Base-by-base conservation (phyloP, 2,888 invertebrate species). In the Hoplodrina blanda region DNA sequence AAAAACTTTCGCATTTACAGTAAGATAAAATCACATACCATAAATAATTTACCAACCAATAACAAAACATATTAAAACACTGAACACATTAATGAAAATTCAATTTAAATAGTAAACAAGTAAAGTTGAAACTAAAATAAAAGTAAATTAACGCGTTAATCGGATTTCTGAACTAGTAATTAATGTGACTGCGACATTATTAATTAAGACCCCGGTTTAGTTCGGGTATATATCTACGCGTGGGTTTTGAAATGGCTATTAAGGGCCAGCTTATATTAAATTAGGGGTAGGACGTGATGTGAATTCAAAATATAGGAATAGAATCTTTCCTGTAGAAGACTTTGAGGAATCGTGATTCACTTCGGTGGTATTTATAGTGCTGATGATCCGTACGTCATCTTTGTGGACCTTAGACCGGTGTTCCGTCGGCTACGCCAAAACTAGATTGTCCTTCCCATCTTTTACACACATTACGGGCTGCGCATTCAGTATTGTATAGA, bases 121-220 rank as follows among this genome's bases (percentile, higher is more conserved):
- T 81, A 71, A 56, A 69, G 67, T 76, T 49, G 59, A 49, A 81
- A 74, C 61, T 70, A 56, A 67, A 81, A 78, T 81, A 73, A 81
- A 66, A 80, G 69, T 71, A 53, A 76, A 62, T 59, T 72, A 59
- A 80, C 73, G 62, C 69, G 80, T 73, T 82, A 86, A 88, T 87
- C 78, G 78, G 77, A 83, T 86, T 82, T 75, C 65, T 75, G 64
- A 81, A 85, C 78, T 84, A 87, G 83, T 81, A 88, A 88, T 88
- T 82, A 88, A 86, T 84, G 76, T 79, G 84, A 78, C 20, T 44
- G 49, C 50, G 73, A 82, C 70, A 78, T 76, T 73, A 80, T 88
- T 86, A 83, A 80, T 83, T 82, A 85, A 82, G 78, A 80, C 71
- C 67, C 70, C 44, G 70, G 74, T 77, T 86, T 82, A 85, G 81